These are phyloP conservation scores for Formicarius rufipectus DNA, from an alignment of 2,113 vertebrate genomes.

Conservation along the genomic window DNA sequence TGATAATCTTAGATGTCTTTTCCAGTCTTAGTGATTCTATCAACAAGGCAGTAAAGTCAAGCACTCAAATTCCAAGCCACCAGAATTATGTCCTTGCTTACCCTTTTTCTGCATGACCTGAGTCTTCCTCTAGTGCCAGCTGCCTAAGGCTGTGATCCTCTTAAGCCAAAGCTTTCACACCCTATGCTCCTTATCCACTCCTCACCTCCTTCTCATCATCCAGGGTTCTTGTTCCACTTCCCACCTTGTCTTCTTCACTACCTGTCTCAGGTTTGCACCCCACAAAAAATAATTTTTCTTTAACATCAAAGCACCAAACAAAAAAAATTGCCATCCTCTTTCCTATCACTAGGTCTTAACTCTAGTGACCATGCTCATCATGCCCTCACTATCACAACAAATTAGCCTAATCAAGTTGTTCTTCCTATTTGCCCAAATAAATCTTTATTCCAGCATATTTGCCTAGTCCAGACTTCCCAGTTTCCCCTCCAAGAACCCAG, in stretches of 20 bases:
- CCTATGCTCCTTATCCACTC: not conserved
- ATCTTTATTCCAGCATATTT: not conserved
- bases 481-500: not conserved
- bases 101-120: not conserved
- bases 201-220: rapidly evolving
- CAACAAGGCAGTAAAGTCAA: not conserved
- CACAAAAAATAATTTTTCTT: not conserved
- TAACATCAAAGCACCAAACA: not conserved
- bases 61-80: not conserved
- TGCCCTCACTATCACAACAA: not conserved
- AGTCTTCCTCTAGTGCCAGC: not conserved
- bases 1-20: not conserved
- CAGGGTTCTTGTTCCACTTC: not conserved
- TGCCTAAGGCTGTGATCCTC: not conserved
- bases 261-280: not conserved
- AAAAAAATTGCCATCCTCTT: not conserved
- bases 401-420: not conserved
- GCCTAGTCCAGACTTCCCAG: not conserved
- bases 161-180: not conserved
- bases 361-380: not conserved
- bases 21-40: not conserved
- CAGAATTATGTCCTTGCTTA: not conserved
- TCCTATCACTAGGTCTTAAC: not conserved
- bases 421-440: not conserved
- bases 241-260: not conserved